phyloP scores from a whole-genome alignment of 2,888 invertebrate genomes.

The Tupiocoris notatus region DNA sequence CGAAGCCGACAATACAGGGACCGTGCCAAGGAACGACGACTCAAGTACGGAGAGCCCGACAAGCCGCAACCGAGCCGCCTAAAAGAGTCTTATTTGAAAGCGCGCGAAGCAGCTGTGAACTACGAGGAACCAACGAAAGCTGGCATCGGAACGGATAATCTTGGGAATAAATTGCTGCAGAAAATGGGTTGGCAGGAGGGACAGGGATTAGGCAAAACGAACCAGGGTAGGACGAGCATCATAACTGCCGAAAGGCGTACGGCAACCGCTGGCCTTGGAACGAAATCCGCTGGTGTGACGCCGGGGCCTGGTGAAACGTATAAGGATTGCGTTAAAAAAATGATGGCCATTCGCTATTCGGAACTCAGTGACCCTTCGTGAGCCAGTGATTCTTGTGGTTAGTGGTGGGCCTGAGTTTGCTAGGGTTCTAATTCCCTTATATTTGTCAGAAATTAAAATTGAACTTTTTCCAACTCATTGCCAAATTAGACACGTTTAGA shows the following conservation, averaged over 20 bases:
- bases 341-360: constrained; percentile 84
- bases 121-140: constrained; percentile 62
- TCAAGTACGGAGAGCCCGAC: constrained; percentile 89
- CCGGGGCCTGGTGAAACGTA: constrained; percentile 82
- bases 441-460: no score
- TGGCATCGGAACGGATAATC: constrained; percentile 81
- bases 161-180: constrained; percentile 91
- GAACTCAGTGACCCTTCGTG: constrained; percentile 55
- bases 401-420: no score
- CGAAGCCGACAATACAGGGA: constrained; percentile 73
- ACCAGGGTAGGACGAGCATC: constrained; percentile 90
- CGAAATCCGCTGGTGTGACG: constrained; percentile 73
- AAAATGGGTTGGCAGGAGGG: constrained; percentile 99
- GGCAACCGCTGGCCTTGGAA: constrained; percentile 81
- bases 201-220: constrained; percentile 87
- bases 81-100: constrained; percentile 70
- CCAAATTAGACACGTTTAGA: no score
- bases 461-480: no score
- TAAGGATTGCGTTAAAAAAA: constrained; percentile 84
- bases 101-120: constrained; percentile 55
- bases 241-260: constrained; percentile 74
- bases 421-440: no score
- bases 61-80: constrained; percentile 71
- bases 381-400: neutral
- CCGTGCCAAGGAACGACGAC: constrained; percentile 90